Conservation (phyloP, 2,888 invertebrate genomes). For the Trachelus troglodyta region DNA sequence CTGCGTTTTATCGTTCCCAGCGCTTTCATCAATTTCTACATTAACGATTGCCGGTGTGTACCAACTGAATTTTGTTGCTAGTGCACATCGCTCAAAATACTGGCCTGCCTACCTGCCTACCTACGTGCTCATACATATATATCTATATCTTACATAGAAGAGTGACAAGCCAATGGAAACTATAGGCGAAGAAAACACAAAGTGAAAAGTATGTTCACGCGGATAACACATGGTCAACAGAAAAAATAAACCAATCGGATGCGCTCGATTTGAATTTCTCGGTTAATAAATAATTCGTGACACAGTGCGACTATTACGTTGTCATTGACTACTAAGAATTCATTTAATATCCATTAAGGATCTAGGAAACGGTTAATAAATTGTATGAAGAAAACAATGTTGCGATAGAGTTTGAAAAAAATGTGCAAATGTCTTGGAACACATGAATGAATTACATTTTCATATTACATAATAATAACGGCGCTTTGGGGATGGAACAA, state of each 20-base stretch:
- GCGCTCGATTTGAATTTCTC: too few relatives aligned
- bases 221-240: neutral
- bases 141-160: neutral
- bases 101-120: slow-evolving; percentile 12
- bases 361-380: neutral
- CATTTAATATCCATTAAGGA: too few relatives aligned
- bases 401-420: neutral
- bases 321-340: too few relatives aligned
- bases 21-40: slow-evolving; percentile 19
- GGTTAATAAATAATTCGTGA: neutral
- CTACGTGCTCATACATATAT: slow-evolving; percentile 18
- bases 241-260: neutral
- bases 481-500: neutral
- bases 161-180: neutral
- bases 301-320: too few relatives aligned
- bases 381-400: too few relatives aligned
- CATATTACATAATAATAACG: too few relatives aligned
- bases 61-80: neutral
- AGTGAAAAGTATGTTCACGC: neutral
- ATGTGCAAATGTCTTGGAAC: too few relatives aligned
- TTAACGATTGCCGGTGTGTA: slow-evolving; percentile 2
- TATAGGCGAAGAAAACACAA: neutral
- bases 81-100: slow-evolving; percentile 12
- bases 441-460: too few relatives aligned
- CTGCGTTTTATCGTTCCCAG: neutral